Evolutionary conservation across 2,797 vertebrate genomes (phyloP), one percentile per base, ranked within the genome.

Genomic region (Todus mexicanus): DNA sequence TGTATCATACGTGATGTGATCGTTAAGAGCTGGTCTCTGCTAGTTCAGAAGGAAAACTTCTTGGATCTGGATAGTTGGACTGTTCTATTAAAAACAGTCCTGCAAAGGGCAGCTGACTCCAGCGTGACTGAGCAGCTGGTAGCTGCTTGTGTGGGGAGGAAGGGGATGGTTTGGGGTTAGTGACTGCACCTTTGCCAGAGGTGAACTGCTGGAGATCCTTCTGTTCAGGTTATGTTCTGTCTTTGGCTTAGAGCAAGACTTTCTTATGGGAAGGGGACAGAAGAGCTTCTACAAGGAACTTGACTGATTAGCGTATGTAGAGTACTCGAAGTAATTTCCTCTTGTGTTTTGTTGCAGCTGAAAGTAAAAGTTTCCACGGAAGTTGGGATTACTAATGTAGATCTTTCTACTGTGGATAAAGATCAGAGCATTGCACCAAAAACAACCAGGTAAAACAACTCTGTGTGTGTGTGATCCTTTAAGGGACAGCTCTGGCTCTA

Each of bases 371-470:
- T 99, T 88, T 99, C 99, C 78, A 99, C 99, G 13, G 99, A 99
- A 97, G 99, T 99, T 76, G 98, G 98, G 22, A 98, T 99, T 89
- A 98, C 98, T 54, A 99, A 98, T 90, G 99, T 99, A 81, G 99
- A 99, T 96, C 98, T 99, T 81, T 99, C 99, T 84, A 98, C 98
- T 4, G 99, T 99, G 96, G 99, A 99, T 96, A 99, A 99, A 95
- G 99, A 99, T 96, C 99, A 99, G 97, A 99, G 99, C 97, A 99
- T 99, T 51, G 99, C 99, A 6, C 99, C 99, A 70, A 99, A 99
- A 97, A 99, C 99, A 40, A 98, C 98, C 70, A 98, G 98, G 99
- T 99, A 95, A 96, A 75, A 59, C 0, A 0, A 4, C 2, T 1
- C 26, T 2, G 27, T 12, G 11, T 21, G 6, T 45, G n/a, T 42